phyloP scores from a whole-genome alignment of 2,113 vertebrate genomes.

The Propithecus coquereli region DNA sequence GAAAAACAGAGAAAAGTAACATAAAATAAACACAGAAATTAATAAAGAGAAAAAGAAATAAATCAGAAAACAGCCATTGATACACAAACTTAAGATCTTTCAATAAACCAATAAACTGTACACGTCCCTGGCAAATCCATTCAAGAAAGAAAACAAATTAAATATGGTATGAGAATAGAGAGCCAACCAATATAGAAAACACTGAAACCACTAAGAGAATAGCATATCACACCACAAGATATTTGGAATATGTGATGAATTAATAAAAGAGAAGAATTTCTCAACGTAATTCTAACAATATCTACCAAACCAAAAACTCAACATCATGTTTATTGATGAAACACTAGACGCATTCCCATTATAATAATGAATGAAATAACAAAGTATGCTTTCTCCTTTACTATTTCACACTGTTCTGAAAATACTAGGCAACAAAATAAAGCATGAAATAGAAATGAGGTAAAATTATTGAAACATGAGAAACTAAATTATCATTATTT shows the following conservation, averaged over 20 bases:
- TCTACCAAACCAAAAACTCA: not conserved
- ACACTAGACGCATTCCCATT: not conserved
- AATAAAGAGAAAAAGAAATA: not conserved
- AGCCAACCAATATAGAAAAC: not conserved
- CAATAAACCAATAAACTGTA: not conserved
- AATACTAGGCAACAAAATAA: constrained; percentile 4
- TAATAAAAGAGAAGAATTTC: not conserved
- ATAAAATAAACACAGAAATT: not conserved
- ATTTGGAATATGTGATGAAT: not conserved
- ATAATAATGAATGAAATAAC: not conserved
- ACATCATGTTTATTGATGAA: not conserved
- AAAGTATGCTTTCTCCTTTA: not conserved
- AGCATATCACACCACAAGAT: not conserved
- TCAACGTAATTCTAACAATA: not conserved
- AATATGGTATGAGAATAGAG: not conserved
- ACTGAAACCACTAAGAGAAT: not conserved
- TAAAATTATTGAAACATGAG: not conserved
- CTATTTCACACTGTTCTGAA: not conserved
- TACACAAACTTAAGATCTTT: not conserved
- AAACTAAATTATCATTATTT: constrained; percentile 2
- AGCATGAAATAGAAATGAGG: not conserved
- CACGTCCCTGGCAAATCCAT: not conserved
- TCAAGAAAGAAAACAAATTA: not conserved
- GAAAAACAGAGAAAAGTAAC: not conserved
- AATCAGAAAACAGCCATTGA: not conserved